Conservation (phyloP, 2,113 vertebrate genomes). For the Chauna torquata region DNA sequence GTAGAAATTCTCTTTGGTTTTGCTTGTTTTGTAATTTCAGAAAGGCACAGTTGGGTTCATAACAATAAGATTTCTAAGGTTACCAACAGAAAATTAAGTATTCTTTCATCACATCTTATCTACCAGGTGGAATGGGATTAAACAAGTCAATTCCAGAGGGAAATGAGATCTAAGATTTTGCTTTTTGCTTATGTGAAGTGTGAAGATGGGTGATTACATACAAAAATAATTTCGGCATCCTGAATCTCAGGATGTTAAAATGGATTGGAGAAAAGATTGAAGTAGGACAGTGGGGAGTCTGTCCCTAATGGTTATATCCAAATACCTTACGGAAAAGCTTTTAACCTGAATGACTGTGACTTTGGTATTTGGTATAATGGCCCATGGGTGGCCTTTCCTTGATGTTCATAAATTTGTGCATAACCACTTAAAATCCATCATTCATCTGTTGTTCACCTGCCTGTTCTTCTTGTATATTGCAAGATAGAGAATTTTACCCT, state of each 20-base stretch:
- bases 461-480: background rate
- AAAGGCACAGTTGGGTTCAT: background rate
- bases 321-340: background rate
- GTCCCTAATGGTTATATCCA: background rate
- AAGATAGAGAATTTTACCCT: background rate
- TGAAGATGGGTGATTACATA: background rate
- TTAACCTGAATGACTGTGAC: background rate
- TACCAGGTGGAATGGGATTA: background rate
- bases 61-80: background rate
- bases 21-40: background rate
- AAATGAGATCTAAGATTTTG: background rate
- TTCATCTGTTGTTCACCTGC: background rate
- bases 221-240: background rate
- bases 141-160: background rate
- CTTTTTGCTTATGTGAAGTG: background rate
- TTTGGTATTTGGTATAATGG: background rate
- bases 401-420: background rate
- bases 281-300: background rate
- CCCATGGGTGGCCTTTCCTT: background rate
- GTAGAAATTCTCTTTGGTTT: background rate
- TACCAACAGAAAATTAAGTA: background rate
- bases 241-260: background rate
- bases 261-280: background rate
- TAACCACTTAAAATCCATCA: background rate
- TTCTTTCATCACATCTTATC: background rate